Percentiles rank a stretch among this genome's conserved stretches.
phyloP scores from a whole-genome alignment of 2,888 invertebrate species.

The Psylliodes chrysocephalus region DNA sequence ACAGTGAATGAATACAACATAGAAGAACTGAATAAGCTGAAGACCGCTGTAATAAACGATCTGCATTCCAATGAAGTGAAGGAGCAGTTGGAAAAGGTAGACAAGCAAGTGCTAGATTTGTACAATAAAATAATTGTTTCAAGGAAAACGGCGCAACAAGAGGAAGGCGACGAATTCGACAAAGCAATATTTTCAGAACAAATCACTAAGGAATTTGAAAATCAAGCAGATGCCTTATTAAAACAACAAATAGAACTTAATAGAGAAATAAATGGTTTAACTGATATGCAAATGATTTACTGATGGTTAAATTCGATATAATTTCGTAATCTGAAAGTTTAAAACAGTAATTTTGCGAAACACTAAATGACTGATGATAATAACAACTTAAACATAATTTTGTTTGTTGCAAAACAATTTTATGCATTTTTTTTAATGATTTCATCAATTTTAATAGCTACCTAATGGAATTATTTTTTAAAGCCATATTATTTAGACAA shows the following conservation, averaged over 20 bases:
- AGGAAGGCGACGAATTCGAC: constrained; percentile 55
- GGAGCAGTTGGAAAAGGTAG: constrained; percentile 60
- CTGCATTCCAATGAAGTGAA: constrained; percentile 60
- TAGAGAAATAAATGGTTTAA: constrained; percentile 48
- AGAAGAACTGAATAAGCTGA: constrained; percentile 58
- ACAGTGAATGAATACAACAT: constrained; percentile 83
- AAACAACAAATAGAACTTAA: constrained; percentile 57
- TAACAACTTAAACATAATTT: too few species aligned
- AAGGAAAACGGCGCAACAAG: constrained; percentile 79
- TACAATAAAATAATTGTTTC: constrained; percentile 85
- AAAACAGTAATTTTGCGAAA: neutral
- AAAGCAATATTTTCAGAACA: constrained; percentile 52
- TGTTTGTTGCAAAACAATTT: too few species aligned
- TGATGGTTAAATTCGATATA: constrained; percentile 45
- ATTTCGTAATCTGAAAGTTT: constrained; percentile 4
- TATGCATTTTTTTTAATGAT: too few species aligned
- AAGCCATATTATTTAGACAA: too few species aligned
- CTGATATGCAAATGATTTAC: constrained; percentile 50
- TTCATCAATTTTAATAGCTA: too few species aligned
- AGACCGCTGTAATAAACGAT: constrained; percentile 57
- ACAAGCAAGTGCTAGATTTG: constrained; percentile 76
- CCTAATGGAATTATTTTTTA: too few species aligned
- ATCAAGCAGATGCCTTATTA: constrained; percentile 57
- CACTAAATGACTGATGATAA: neutral
- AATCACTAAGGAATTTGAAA: constrained; percentile 55